These are phyloP conservation scores for Eubasilissa splendida DNA, from an alignment of 2,888 invertebrate genomes.

Conservation along the genomic window DNA sequence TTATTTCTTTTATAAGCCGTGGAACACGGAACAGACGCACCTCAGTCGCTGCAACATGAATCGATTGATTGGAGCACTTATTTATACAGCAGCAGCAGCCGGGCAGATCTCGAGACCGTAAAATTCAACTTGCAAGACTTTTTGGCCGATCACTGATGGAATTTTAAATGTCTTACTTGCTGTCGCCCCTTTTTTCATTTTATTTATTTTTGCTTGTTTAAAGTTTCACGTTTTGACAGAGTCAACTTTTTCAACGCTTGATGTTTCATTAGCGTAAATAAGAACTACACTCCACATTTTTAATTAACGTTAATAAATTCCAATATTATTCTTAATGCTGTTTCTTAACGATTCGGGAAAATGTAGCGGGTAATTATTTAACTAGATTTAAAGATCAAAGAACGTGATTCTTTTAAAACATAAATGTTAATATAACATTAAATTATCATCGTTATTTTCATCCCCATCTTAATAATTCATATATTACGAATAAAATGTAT, in stretches of 20 bases:
- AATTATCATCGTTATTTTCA: too few relatives aligned
- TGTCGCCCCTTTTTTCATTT: not conserved
- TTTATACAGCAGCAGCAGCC: constrained; percentile 28
- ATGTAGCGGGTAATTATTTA: too few relatives aligned
- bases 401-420: too few relatives aligned
- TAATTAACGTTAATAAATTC: too few relatives aligned
- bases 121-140: constrained; percentile 21
- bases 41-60: constrained; percentile 39
- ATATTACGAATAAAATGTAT: too few relatives aligned
- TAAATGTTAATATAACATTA: too few relatives aligned
- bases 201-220: not conserved
- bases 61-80: constrained; percentile 45
- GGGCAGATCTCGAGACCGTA: constrained; percentile 1
- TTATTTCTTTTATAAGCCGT: constrained; percentile 19
- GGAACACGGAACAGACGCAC: constrained; percentile 21
- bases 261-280: not conserved
- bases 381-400: too few relatives aligned
- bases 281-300: too few relatives aligned
- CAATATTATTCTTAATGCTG: too few relatives aligned
- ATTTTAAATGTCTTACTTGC: constrained; percentile 29
- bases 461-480: too few relatives aligned
- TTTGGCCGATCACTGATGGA: constrained; percentile 7
- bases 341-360: too few relatives aligned
- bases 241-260: not conserved
- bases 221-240: not conserved